Evolutionary conservation across 2,888 invertebrate species (phyloP).

Genomic region (Cheilosia impressa): DNA sequence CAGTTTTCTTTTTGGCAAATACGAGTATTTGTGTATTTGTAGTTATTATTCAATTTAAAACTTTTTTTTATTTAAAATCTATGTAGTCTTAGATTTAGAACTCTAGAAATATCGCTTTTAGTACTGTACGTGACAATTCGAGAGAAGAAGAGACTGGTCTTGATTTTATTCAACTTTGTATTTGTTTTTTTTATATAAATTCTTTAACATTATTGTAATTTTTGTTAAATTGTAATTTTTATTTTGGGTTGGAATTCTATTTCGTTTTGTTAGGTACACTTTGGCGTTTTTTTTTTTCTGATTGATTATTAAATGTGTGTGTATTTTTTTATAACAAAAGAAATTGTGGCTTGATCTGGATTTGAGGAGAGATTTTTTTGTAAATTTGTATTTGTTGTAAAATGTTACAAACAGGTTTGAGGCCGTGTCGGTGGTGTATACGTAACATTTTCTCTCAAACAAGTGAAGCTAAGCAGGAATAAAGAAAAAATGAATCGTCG

Average conservation of each 20-base stretch:
- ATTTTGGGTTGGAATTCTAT: slow-evolving; percentile 20
- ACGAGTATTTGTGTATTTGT: slow-evolving; percentile 1
- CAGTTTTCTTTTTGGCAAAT: slow-evolving; percentile 19
- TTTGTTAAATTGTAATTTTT: slow-evolving; percentile 1
- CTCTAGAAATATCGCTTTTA: background rate
- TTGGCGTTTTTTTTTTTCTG: slow-evolving; percentile 64
- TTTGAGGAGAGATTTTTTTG: background rate
- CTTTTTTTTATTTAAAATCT: slow-evolving; percentile 13
- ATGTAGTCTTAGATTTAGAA: slow-evolving; percentile 23
- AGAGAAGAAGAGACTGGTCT: slow-evolving; percentile 36
- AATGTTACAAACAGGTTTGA: background rate
- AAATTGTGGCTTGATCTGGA: slow-evolving; percentile 48
- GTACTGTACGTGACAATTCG: slow-evolving; percentile 5
- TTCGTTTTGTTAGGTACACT: slow-evolving; percentile 64
- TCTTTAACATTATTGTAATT: slow-evolving; percentile 27
- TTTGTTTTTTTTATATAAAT: slow-evolving; percentile 33
- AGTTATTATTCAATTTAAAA: slow-evolving; percentile 1
- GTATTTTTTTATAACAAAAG: slow-evolving; percentile 13
- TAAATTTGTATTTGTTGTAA: background rate
- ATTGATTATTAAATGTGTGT: slow-evolving; percentile 44
- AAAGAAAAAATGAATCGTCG: too few species aligned
- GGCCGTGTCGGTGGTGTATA: too few species aligned
- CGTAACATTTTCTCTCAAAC: too few species aligned
- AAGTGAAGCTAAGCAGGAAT: too few species aligned
- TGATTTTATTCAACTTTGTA: slow-evolving; percentile 27